These are phyloP conservation scores for Scaptomyza reducta DNA, from an alignment of 2,888 invertebrate genomes.

Conservation along the genomic window DNA sequence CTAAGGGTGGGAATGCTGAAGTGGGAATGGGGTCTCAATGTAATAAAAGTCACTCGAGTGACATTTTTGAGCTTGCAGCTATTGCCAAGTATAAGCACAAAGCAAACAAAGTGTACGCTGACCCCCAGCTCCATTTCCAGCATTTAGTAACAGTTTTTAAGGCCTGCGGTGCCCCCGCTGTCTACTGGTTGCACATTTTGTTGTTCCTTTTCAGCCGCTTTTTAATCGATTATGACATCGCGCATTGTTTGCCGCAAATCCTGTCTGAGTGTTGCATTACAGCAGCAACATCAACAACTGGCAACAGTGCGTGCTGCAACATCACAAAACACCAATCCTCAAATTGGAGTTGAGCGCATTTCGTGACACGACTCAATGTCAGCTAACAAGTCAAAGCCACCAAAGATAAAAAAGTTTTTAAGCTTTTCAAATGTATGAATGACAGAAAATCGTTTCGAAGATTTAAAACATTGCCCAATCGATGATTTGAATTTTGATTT, in stretches of 20 bases:
- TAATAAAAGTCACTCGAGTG: conserved; percentile 80
- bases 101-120: conserved; percentile 67
- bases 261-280: conserved; percentile 72
- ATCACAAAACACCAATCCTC: conserved; percentile 14
- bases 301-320: conserved; percentile 13
- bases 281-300: conserved; percentile 29
- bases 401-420: too few relatives aligned
- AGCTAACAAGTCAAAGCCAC: too few relatives aligned
- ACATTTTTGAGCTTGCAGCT: conserved; percentile 78
- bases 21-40: conserved; percentile 27
- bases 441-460: too few relatives aligned
- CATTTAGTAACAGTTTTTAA: background rate
- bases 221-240: conserved; percentile 74
- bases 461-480: background rate
- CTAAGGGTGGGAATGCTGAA: background rate
- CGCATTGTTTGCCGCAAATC: conserved; percentile 72
- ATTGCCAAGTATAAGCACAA: conserved; percentile 52
- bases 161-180: conserved; percentile 11
- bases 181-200: conserved; percentile 6
- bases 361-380: conserved; percentile 4
- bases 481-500: background rate
- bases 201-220: conserved; percentile 59
- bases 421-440: too few relatives aligned
- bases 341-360: background rate
- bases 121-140: conserved; percentile 23